A percentile compares a stretch with the other conserved stretches of the same genome.
These are phyloP conservation scores for Spilogale gracilis DNA, from an alignment of 2,113 vertebrate species.

Conservation along the genomic window DNA sequence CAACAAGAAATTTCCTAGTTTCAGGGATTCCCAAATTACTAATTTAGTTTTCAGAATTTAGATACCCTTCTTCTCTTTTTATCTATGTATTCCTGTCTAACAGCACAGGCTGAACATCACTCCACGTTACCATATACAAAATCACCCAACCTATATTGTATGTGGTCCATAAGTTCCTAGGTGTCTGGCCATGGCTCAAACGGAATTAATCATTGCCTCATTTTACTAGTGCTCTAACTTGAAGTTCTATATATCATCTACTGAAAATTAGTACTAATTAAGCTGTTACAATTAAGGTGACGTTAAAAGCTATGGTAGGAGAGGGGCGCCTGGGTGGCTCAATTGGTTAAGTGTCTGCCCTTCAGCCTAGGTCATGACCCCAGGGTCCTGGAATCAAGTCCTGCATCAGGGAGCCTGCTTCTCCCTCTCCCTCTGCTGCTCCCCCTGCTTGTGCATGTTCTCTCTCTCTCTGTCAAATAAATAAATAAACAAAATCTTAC, in stretches of 20 bases:
- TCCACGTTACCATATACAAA: background rate
- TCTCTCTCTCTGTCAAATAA: too few species aligned
- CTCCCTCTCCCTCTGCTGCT: too few species aligned
- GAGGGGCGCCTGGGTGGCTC: too few species aligned
- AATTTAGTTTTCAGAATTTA: background rate
- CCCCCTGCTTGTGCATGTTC: too few species aligned
- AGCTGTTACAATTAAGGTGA: background rate
- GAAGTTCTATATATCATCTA: constrained; percentile 40
- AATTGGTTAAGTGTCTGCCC: too few species aligned
- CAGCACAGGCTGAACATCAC: background rate
- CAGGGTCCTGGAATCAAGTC: too few species aligned
- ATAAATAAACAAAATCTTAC: too few species aligned
- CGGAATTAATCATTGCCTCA: background rate
- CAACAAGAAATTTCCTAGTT: background rate
- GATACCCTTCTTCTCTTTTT: background rate
- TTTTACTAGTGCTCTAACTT: background rate
- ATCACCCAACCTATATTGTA: background rate
- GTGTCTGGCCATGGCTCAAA: constrained; percentile 24
- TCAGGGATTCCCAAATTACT: background rate
- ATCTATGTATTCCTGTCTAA: background rate
- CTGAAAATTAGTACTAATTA: constrained; percentile 33
- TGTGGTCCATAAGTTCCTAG: background rate
- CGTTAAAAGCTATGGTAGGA: constrained; percentile 54
- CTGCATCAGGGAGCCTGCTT: too few species aligned
- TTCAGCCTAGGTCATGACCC: too few species aligned